Conservation (phyloP, 2,888 invertebrate species). For the Apantesis nais region DNA sequence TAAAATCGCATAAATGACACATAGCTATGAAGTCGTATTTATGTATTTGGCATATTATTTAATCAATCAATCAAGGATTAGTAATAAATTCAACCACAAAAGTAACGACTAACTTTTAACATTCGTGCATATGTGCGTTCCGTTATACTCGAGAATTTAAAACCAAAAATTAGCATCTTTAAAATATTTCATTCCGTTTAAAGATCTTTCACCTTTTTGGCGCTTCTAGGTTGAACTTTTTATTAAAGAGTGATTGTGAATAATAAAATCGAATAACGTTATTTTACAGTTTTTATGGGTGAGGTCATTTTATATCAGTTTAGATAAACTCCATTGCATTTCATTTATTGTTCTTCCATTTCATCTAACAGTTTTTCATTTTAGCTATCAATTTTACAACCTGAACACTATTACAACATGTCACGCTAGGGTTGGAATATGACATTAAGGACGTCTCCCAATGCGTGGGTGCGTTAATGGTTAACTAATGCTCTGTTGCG, state of each 20-base stretch:
- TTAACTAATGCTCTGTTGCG: neutral
- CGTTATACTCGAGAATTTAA: constrained; percentile 9
- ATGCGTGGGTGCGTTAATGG: neutral
- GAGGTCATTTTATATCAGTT: neutral
- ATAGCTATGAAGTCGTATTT: too few species aligned
- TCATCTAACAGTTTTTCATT: too few species aligned
- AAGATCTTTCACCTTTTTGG: neutral
- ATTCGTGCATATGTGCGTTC: neutral
- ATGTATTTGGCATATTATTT: constrained; percentile 2
- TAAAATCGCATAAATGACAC: too few species aligned
- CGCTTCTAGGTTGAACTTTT: neutral
- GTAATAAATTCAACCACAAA: neutral
- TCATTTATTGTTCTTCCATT: neutral
- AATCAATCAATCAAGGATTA: constrained; percentile 9
- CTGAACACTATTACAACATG: neutral
- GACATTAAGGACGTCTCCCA: neutral
- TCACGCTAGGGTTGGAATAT: neutral
- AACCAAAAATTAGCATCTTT: neutral
- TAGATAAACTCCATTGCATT: neutral
- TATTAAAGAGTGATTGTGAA: neutral
- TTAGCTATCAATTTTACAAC: neutral
- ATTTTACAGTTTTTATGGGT: neutral
- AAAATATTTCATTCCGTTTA: neutral
- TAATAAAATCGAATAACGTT: neutral
- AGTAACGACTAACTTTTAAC: neutral